These are phyloP conservation scores for Hololepta plana DNA, from an alignment of 2,888 invertebrate species.

Conservation along the genomic window DNA sequence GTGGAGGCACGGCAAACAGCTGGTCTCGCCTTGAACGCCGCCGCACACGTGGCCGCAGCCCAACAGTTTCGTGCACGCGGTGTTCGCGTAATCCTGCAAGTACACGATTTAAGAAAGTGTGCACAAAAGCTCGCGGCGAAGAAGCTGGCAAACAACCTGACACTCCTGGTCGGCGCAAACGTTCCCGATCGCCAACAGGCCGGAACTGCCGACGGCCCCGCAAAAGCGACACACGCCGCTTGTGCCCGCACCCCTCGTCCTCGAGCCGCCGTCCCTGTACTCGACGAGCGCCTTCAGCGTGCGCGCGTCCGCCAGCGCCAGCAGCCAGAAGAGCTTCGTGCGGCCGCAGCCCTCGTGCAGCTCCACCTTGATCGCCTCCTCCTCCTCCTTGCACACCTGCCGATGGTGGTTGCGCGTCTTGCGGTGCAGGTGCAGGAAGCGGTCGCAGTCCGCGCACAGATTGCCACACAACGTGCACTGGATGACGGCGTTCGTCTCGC, in stretches of 20 bases:
- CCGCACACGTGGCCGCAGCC: constrained; percentile 87
- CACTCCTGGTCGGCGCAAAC: constrained; percentile 90
- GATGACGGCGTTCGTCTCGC: constrained; percentile 78
- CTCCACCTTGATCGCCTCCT: constrained; percentile 85
- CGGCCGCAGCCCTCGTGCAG: constrained; percentile 94
- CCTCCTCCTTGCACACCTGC: constrained; percentile 38
- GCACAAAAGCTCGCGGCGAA: too few relatives aligned
- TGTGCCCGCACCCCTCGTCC: constrained; percentile 20
- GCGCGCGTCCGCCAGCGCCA: constrained; percentile 81
- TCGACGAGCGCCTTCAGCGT: constrained; percentile 84
- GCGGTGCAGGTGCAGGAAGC: constrained; percentile 83
- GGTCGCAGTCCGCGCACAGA: constrained; percentile 89
- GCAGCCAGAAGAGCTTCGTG: constrained; percentile 87
- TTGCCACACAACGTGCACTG: constrained; percentile 85
- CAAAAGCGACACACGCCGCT: constrained; percentile 79
- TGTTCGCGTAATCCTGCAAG: constrained; percentile 51
- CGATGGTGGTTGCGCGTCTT: constrained; percentile 71
- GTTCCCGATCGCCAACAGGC: constrained; percentile 78
- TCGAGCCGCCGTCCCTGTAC: constrained; percentile 52
- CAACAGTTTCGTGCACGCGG: constrained; percentile 68
- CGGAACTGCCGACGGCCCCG: constrained; percentile 65
- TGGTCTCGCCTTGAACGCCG: constrained; percentile 70
- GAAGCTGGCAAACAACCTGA: constrained; percentile 35
- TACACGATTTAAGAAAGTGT: too few relatives aligned
- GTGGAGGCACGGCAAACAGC: constrained; percentile 79